Conservation (phyloP, 2,797 vertebrate genomes). For the Onychomys arenicola region DNA sequence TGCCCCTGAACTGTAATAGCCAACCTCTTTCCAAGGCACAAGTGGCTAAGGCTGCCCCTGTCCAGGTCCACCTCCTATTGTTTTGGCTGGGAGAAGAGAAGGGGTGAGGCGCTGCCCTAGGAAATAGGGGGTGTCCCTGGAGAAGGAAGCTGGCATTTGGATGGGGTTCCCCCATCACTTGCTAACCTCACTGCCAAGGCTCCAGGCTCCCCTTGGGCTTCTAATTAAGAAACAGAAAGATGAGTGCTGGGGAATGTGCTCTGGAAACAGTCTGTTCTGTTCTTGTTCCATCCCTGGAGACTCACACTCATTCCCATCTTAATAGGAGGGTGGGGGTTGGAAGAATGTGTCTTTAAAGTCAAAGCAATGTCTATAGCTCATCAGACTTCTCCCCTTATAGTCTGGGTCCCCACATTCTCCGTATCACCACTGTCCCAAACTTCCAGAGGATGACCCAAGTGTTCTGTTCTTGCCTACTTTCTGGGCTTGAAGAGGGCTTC, state of each 20-base stretch:
- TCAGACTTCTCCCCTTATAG: not conserved
- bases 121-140: not conserved
- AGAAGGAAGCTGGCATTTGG: not conserved
- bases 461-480: not conserved
- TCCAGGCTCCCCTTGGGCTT: slow-evolving; percentile 32
- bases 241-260: slow-evolving; percentile 64
- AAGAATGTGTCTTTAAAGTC: not conserved
- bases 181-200: slow-evolving; percentile 1
- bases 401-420: not conserved
- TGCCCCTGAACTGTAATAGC: fast-evolving
- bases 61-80: not conserved
- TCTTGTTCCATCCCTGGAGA: slow-evolving; percentile 55
- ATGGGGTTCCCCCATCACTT: slow-evolving; percentile 38
- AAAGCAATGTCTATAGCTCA: not conserved
- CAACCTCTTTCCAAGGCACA: not conserved
- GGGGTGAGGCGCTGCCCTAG: not conserved
- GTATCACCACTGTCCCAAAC: not conserved
- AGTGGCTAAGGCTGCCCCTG: not conserved
- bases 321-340: slow-evolving; percentile 7
- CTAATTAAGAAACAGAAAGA: slow-evolving; percentile 70
- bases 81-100: not conserved
- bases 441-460: not conserved
- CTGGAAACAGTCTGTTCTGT: slow-evolving; percentile 72
- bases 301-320: slow-evolving; percentile 50
- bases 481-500: not conserved